These are phyloP conservation scores for Eremophila alpestris DNA, from an alignment of 2,797 vertebrate genomes.

Conservation along the genomic window DNA sequence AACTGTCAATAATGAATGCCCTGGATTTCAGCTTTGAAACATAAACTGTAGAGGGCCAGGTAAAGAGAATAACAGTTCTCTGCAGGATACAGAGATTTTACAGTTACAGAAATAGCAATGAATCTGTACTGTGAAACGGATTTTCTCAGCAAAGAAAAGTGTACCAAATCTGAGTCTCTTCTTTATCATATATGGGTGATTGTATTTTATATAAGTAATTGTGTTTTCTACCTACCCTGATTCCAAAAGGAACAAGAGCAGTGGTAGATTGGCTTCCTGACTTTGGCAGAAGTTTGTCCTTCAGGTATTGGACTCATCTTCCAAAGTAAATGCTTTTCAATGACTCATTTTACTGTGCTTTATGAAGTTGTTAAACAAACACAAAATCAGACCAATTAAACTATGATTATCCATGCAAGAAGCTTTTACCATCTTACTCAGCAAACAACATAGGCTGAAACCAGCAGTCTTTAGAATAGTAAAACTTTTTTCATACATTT, in stretches of 20 bases:
- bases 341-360: background rate
- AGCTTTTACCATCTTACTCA: background rate
- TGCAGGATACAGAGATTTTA: background rate
- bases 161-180: background rate
- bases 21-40: slow-evolving; percentile 50
- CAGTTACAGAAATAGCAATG: background rate
- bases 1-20: slow-evolving; percentile 44
- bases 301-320: background rate
- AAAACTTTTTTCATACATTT: background rate
- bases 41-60: background rate
- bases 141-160: background rate
- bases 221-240: background rate
- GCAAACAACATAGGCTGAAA: background rate
- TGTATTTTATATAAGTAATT: background rate
- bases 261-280: background rate
- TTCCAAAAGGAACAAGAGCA: background rate
- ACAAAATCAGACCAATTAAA: slow-evolving; percentile 8
- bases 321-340: background rate
- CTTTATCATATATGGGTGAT: background rate
- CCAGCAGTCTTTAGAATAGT: background rate
- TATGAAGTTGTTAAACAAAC: background rate
- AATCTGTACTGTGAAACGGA: background rate
- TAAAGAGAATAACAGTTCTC: slow-evolving; percentile 6
- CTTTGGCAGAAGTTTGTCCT: background rate
- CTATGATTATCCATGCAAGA: background rate